Evolutionary conservation across 2,888 invertebrate species (phyloP), one percentile per base, ranked within the genome.

Genomic region (Branchinecta sandiegonensis): DNA sequence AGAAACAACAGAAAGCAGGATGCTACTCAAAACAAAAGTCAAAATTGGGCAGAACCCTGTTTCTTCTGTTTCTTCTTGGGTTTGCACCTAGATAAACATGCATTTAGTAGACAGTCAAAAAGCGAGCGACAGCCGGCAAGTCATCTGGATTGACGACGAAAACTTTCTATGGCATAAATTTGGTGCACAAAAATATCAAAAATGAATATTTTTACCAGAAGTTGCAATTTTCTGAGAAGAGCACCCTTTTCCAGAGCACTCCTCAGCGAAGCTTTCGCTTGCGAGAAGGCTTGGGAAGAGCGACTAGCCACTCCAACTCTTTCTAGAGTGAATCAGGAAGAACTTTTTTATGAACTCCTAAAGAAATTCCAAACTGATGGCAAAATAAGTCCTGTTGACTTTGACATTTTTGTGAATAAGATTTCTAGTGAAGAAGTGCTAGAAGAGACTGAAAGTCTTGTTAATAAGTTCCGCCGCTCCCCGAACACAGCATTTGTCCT

Each of bases 331-430:
- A 85, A 86, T 66, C 65, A 75, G 63, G 75, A 84, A 71, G 84
- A 86, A 73, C 83, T 90, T 72, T 89, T 86, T 75, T 79, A 84
- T 74, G 83, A 86, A 70, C 74, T 92, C 64, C 87, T 89, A 70
- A 83, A 84, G 73, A 84, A 83, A 72, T 86, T 83, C 75, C 79
- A 83, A 65, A 81, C 80, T 56, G 81, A 81, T 69, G 84, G 83
- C 14, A 81, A 82, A 72, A 82, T 88, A 14, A 87, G 85, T 77
- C 85, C 89, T 5, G 82, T 92, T 46, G 93, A 93, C 77, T 83
- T 93, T 10, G 92, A 93, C 76, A 81, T 93, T 79, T 89, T 88
- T 77, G 85, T 85, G 0, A 89, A 91, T 78, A 82, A 82, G 37
- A 75, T 87, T 8, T 80, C 78, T 64, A 81, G 84, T 68, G 76